Conservation (phyloP, 1,140 invertebrate species). For the Globodera rostochiensis region DNA sequence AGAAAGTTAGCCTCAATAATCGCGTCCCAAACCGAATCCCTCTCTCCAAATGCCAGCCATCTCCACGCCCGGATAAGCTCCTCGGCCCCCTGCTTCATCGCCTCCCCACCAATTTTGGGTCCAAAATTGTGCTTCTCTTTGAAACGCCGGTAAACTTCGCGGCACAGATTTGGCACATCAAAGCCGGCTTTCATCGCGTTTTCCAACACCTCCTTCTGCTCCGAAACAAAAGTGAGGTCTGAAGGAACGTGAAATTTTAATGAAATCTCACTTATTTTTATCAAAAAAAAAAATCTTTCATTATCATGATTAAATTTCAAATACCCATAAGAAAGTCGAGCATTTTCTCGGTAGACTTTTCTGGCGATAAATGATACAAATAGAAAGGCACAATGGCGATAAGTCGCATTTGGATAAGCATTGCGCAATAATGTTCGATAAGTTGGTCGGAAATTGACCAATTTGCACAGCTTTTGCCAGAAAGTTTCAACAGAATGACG, state of each 20-base stretch:
- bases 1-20: conserved; percentile 48
- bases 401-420: conserved; percentile 36
- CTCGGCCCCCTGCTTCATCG: conserved; percentile 6
- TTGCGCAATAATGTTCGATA: conserved; percentile 17
- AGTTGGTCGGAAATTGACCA: conserved; percentile 27
- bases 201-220: conserved; percentile 35
- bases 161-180: conserved; percentile 36
- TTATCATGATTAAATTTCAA: neutral
- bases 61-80: conserved; percentile 46
- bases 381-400: conserved; percentile 39
- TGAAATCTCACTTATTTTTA: neutral
- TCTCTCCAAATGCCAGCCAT: conserved; percentile 47
- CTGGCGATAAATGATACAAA: conserved; percentile 33
- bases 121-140: conserved; percentile 25
- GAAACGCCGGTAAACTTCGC: conserved; percentile 33
- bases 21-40: conserved; percentile 43
- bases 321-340: conserved; percentile 41
- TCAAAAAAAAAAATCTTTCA: neutral
- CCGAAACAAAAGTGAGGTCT: conserved; percentile 35
- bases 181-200: conserved; percentile 36
- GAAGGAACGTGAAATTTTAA: neutral
- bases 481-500: conserved; percentile 37
- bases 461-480: conserved; percentile 9
- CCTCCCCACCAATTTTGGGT: neutral
- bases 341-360: conserved; percentile 32